phyloP scores from a whole-genome alignment of 2,888 invertebrate genomes.

The Sycophila texana region DNA sequence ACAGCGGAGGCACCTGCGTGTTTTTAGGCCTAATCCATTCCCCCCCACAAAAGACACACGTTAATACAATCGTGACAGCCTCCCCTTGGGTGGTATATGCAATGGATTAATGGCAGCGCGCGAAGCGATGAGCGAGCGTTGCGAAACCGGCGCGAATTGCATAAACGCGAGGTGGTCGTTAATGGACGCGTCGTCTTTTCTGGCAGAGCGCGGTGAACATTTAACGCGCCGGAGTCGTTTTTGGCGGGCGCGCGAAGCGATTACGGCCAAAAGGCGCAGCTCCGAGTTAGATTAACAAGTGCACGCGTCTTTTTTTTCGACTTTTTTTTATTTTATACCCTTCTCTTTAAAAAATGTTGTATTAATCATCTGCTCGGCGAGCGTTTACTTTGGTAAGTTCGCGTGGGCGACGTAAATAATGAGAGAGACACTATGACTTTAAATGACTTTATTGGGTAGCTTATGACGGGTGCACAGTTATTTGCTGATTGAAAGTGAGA shows the following conservation, averaged over 20 bases:
- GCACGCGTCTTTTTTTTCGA: background rate
- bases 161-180: background rate
- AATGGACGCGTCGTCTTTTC: background rate
- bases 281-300: background rate
- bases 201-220: background rate
- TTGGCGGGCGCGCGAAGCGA: background rate
- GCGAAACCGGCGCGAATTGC: background rate
- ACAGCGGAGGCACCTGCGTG: slow-evolving; percentile 66
- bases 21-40: slow-evolving; percentile 60
- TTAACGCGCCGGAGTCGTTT: background rate
- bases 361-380: too few relatives aligned
- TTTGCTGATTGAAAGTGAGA: background rate
- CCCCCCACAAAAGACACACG: background rate
- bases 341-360: too few relatives aligned
- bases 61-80: background rate
- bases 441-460: slow-evolving; percentile 18
- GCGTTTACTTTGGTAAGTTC: background rate
- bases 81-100: background rate
- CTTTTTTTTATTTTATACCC: too few relatives aligned
- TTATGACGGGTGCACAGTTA: background rate
- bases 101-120: slow-evolving; percentile 1
- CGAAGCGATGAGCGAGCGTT: slow-evolving; percentile 1
- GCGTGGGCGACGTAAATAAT: background rate
- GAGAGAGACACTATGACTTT: background rate
- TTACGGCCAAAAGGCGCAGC: background rate